Evolutionary conservation across 2,113 vertebrate species (phyloP).

Genomic region (Ageneiosus marmoratus): DNA sequence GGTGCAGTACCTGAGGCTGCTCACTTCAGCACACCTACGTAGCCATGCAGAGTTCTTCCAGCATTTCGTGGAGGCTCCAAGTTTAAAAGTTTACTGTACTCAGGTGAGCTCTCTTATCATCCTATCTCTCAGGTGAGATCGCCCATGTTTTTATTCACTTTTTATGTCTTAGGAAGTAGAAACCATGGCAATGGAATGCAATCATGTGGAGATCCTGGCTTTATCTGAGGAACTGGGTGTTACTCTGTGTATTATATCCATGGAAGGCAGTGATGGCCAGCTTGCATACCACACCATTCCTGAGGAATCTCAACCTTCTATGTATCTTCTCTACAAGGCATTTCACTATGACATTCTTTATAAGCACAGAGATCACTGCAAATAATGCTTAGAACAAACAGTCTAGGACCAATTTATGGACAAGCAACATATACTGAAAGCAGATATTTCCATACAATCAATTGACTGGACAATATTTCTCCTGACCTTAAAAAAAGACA

Average conservation of each 20-base stretch:
- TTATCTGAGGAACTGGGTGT: conserved; percentile 76
- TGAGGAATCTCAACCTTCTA: conserved; percentile 67
- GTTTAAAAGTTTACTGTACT: conserved; percentile 77
- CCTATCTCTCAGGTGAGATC: neutral
- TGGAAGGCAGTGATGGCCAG: conserved; percentile 65
- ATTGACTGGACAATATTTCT: neutral
- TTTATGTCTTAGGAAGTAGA: conserved; percentile 73
- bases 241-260: conserved; percentile 72
- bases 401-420: neutral
- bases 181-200: conserved; percentile 75
- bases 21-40: conserved; percentile 81
- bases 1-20: conserved; percentile 79
- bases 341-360: conserved; percentile 79
- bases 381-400: neutral
- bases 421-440: neutral
- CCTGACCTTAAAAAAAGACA: neutral
- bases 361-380: conserved; percentile 45
- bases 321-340: conserved; percentile 75
- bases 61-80: conserved; percentile 79
- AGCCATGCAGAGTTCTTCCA: conserved; percentile 77
- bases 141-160: neutral
- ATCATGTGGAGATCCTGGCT: conserved; percentile 79
- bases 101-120: conserved; percentile 65
- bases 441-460: neutral
- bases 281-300: conserved; percentile 77